phyloP scores from a whole-genome alignment of 2,888 invertebrate genomes.

The Taenaris catops region DNA sequence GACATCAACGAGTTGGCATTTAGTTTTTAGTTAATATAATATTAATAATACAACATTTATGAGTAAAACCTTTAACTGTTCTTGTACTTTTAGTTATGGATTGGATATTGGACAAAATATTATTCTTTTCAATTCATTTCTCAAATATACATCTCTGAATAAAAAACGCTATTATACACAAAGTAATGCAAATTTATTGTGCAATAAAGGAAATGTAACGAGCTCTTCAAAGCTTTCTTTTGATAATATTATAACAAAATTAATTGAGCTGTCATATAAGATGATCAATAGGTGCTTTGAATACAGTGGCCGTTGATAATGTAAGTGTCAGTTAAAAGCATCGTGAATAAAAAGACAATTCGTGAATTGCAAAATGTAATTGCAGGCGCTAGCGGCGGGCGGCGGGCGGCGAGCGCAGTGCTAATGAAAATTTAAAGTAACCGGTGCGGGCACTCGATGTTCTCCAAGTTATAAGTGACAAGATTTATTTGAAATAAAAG shows the following conservation, averaged over 20 bases:
- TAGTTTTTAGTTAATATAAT: neutral
- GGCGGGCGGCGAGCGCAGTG: slow-evolving; percentile 33
- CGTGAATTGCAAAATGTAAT: slow-evolving; percentile 66
- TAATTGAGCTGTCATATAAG: slow-evolving; percentile 2
- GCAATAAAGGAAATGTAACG: too few species aligned
- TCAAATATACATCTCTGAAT: too few species aligned
- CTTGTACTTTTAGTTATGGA: too few species aligned
- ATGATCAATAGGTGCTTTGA: neutral
- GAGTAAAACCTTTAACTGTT: too few species aligned
- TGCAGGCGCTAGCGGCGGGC: slow-evolving; percentile 39
- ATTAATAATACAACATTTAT: too few species aligned
- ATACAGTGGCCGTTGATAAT: slow-evolving; percentile 18
- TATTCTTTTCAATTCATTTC: too few species aligned
- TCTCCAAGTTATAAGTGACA: slow-evolving; percentile 24
- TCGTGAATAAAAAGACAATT: slow-evolving; percentile 60
- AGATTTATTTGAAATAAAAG: too few species aligned
- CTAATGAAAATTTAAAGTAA: slow-evolving; percentile 75
- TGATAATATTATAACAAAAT: neutral
- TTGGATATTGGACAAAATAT: too few species aligned
- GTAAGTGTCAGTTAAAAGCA: slow-evolving; percentile 32
- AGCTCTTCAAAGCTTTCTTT: neutral
- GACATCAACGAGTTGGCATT: slow-evolving; percentile 53
- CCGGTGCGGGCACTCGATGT: slow-evolving; percentile 38
- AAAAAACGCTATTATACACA: too few species aligned
- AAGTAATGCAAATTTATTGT: too few species aligned